Base-by-base conservation (phyloP, 2,113 vertebrate species). In the Leptobrachium leishanense region DNA sequence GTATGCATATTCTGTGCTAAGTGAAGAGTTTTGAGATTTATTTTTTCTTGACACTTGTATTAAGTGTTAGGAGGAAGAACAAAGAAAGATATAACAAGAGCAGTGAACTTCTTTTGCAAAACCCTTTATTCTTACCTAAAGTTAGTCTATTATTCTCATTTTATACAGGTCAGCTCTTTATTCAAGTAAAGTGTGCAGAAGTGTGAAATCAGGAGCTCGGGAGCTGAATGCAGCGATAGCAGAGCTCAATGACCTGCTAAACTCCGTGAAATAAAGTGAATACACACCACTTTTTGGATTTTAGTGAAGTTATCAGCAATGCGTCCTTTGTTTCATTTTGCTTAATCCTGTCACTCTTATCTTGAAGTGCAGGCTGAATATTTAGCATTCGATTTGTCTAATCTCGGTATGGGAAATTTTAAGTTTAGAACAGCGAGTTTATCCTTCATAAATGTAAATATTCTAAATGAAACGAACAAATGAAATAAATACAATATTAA, bases 301-400 rank as follows among this genome's bases (percentile, higher is more conserved):
- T 42, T 41, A 44, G 43, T 43, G 67, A 68, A 68, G 67, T 68
- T 68, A 68, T 68, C 67, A 68, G 43, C 67, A 68, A 43, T 43
- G 67, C 67, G 15, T 15, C 41, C 43, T 42, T 68, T 68, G 67
- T 68, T 9, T 44, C 41, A 43, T 68, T 31, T 68, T 68, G 67
- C 67, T 68, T 68, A 68, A 68, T 68, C 67, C 67, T 44, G 41
- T 41, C 67, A 4, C 41, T 68, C 67, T 68, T 68, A 68, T 68
- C 67, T 68, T 43, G 3, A 39, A 40, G 41, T 68, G 67, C 67
- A 68, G 67, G 40, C 40, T 10, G 67, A 68, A 68, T 15, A 68
- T 44, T 68, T n/a, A 68, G 40, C 67, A 68, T 43, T 9, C 10
- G 67, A 15, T 68, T 43, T 43, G 41, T 68, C 67, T 68, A 68